These are phyloP conservation scores for Enteromius paludinosus DNA, from an alignment of 2,797 vertebrate genomes.

Conservation along the genomic window DNA sequence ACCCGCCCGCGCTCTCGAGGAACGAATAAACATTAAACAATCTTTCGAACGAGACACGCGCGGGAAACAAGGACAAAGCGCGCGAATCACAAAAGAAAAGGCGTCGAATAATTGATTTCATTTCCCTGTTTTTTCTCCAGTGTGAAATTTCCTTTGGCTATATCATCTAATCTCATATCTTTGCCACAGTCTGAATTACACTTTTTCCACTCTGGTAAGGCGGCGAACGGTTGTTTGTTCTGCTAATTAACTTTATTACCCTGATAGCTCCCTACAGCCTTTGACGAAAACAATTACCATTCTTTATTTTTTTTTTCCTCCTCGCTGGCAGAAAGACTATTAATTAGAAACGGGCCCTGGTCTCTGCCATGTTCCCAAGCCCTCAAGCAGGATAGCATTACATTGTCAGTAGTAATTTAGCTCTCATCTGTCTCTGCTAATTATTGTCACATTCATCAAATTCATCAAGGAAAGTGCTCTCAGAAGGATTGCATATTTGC, in stretches of 20 bases:
- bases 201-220: constrained; percentile 85
- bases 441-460: constrained; percentile 99
- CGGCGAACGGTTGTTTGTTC: constrained; percentile 93
- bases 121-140: constrained; percentile 77
- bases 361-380: constrained; percentile 56
- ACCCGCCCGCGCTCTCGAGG: constrained; percentile 27
- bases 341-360: constrained; percentile 90
- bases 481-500: constrained; percentile 97
- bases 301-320: constrained; percentile 70
- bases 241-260: constrained; percentile 99
- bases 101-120: constrained; percentile 67
- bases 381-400: constrained; percentile 86
- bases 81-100: constrained; percentile 50
- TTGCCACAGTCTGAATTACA: constrained; percentile 85
- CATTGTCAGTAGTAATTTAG: constrained; percentile 99
- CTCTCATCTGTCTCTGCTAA: constrained; percentile 99
- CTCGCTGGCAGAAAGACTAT: constrained; percentile 82
- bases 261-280: constrained; percentile 99
- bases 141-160: constrained; percentile 87
- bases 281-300: constrained; percentile 98
- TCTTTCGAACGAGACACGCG: constrained; percentile 58
- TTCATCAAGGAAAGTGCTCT: constrained; percentile 99
- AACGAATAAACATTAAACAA: constrained; percentile 57
- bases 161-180: constrained; percentile 88
- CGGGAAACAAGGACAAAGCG: constrained; percentile 53